A percentile compares a stretch with the other conserved stretches of the same genome.
Evolutionary conservation across 2,888 invertebrate genomes (phyloP).

Genomic region (Eupelmus urozonus): DNA sequence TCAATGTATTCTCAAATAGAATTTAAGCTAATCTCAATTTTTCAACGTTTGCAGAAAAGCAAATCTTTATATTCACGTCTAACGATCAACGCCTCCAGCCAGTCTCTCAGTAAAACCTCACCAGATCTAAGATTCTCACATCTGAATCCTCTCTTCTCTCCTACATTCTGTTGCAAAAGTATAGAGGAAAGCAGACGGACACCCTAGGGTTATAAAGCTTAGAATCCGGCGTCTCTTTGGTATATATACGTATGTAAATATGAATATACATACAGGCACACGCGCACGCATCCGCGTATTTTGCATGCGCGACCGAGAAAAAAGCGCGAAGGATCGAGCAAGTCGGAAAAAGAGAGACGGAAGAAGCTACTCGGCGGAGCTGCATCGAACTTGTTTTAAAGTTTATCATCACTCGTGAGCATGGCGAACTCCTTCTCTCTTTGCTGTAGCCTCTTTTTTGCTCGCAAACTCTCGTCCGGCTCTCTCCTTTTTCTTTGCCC

Average conservation of each 20-base stretch:
- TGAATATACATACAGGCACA: too few relatives aligned
- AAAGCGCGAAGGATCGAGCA: not conserved
- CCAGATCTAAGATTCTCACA: too few relatives aligned
- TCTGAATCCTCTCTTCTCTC: too few relatives aligned
- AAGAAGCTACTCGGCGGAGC: slow-evolving; percentile 4
- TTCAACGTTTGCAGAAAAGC: too few relatives aligned
- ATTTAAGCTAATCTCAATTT: too few relatives aligned
- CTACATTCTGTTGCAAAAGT: too few relatives aligned
- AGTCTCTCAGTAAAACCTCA: too few relatives aligned
- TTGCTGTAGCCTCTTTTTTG: slow-evolving; percentile 25
- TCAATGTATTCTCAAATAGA: too few relatives aligned
- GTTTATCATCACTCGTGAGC: slow-evolving; percentile 71
- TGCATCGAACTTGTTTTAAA: slow-evolving; percentile 69
- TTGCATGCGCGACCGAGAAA: slow-evolving; percentile 22
- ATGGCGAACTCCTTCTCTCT: slow-evolving; percentile 27
- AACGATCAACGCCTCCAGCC: too few relatives aligned
- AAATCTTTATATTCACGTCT: too few relatives aligned
- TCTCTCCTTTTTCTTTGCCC: slow-evolving; percentile 18
- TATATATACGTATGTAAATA: slow-evolving; percentile 15
- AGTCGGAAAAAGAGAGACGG: not conserved
- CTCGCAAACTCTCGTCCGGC: not conserved
- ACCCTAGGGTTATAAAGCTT: slow-evolving; percentile 14
- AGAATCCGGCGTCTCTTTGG: not conserved
- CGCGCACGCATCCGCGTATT: not conserved
- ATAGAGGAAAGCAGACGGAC: too few relatives aligned